phyloP scores from a whole-genome alignment of 2,888 invertebrate species.

The Clepsis dumicolana region DNA sequence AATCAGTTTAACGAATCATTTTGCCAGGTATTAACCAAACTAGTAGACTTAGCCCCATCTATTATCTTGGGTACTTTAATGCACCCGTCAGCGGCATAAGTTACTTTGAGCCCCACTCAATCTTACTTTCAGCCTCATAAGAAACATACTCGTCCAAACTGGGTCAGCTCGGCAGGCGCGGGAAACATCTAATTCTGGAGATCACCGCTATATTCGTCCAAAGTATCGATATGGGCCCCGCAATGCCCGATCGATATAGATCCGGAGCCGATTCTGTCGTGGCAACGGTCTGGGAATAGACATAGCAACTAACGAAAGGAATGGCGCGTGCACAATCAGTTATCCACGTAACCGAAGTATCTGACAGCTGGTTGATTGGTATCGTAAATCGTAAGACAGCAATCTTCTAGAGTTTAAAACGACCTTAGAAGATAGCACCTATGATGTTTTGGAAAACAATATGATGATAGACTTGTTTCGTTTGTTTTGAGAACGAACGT shows the following conservation, averaged over 20 bases:
- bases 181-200: conserved; percentile 76
- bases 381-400: not conserved
- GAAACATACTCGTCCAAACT: conserved; percentile 48
- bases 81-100: no score
- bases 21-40: no score
- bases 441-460: no score
- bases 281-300: conserved; percentile 50
- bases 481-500: no score
- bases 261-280: conserved; percentile 56
- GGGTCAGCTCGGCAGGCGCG: conserved; percentile 59
- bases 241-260: conserved; percentile 46
- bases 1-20: no score
- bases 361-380: not conserved
- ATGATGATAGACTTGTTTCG: no score
- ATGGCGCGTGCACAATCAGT: not conserved
- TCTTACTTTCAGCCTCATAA: not conserved
- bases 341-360: not conserved
- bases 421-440: no score
- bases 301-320: conserved; percentile 11
- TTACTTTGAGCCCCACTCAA: not conserved
- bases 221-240: conserved; percentile 48
- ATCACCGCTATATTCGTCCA: conserved; percentile 56
- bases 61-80: no score
- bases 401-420: no score
- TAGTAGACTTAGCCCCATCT: no score